Percentiles rank a stretch among this genome's conserved stretches.
Conservation (phyloP, 2,888 invertebrate genomes). For the Pseudolycoriella hygida region DNA sequence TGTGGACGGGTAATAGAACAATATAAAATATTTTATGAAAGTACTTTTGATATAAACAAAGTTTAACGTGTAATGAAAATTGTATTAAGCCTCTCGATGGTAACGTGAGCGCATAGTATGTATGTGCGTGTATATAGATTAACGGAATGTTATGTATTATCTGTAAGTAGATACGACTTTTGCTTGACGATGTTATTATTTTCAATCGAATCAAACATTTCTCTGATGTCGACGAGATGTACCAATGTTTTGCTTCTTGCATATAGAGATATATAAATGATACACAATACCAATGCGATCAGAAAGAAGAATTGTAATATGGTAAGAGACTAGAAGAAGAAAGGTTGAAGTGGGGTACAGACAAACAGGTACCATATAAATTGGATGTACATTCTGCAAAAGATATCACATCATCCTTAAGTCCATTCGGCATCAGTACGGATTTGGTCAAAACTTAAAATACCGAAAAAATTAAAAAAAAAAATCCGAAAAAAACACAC, state of each 20-base stretch:
- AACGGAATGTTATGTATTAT: no score
- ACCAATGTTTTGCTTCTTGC: not conserved
- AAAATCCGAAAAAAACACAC: conserved; percentile 6
- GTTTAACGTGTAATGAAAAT: no score
- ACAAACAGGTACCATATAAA: conserved; percentile 22
- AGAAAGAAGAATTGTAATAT: not conserved
- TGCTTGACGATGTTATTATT: not conserved
- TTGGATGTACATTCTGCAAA: conserved; percentile 29
- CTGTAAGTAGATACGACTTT: no score
- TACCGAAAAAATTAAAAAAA: conserved; percentile 6
- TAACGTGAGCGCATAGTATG: no score
- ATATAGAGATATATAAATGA: not conserved
- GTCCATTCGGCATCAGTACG: conserved; percentile 25
- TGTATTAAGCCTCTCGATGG: no score
- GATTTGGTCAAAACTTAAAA: no score
- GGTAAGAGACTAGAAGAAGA: conserved; percentile 10
- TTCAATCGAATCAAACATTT: conserved; percentile 1
- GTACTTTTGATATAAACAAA: no score
- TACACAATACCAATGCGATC: not conserved
- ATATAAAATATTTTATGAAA: no score
- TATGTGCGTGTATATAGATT: no score
- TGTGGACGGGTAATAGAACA: no score
- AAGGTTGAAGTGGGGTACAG: conserved; percentile 6
- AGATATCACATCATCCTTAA: conserved; percentile 32
- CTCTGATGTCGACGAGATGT: not conserved